These are phyloP conservation scores for Lagodon rhomboides DNA, from an alignment of 2,797 vertebrate genomes.

Conservation along the genomic window DNA sequence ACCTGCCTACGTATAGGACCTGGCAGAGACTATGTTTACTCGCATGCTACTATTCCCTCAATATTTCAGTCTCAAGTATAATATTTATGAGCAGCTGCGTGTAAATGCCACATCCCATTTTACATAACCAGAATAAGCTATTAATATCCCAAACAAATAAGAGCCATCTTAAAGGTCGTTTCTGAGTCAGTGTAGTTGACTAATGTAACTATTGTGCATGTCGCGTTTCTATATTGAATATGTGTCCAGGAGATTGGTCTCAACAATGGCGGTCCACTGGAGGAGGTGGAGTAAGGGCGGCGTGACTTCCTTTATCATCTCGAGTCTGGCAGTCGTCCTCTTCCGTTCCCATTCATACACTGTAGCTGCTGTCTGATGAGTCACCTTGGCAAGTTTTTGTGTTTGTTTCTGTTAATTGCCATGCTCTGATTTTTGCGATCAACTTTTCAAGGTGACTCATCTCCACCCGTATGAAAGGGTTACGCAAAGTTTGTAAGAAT, in stretches of 20 bases:
- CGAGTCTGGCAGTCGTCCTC: slow-evolving; percentile 2
- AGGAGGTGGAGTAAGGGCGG: not conserved
- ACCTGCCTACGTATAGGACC: slow-evolving; percentile 9
- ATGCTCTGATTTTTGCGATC: slow-evolving; percentile 37
- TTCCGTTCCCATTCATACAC: slow-evolving; percentile 3
- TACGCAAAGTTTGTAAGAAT: not conserved
- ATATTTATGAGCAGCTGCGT: slow-evolving; percentile 56
- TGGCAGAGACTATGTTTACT: slow-evolving; percentile 33
- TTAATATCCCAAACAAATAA: slow-evolving; percentile 39
- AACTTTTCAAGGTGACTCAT: slow-evolving; percentile 44
- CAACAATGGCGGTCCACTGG: not conserved
- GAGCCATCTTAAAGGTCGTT: slow-evolving; percentile 34
- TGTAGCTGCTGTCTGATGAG: slow-evolving; percentile 14
- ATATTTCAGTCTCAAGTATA: slow-evolving; percentile 36
- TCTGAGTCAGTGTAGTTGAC: slow-evolving; percentile 22
- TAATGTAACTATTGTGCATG: not conserved
- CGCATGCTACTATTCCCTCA: slow-evolving; percentile 31
- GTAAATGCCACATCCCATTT: slow-evolving; percentile 56
- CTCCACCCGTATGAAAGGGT: slow-evolving; percentile 20
- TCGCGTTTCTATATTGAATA: not conserved
- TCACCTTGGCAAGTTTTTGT: slow-evolving; percentile 37
- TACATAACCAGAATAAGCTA: slow-evolving; percentile 25
- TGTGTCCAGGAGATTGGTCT: not conserved
- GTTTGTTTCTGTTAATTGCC: slow-evolving; percentile 31
- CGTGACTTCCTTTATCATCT: slow-evolving; percentile 20